phyloP scores from a whole-genome alignment of 2,888 invertebrate species.

The Drosophila kokeensis region DNA sequence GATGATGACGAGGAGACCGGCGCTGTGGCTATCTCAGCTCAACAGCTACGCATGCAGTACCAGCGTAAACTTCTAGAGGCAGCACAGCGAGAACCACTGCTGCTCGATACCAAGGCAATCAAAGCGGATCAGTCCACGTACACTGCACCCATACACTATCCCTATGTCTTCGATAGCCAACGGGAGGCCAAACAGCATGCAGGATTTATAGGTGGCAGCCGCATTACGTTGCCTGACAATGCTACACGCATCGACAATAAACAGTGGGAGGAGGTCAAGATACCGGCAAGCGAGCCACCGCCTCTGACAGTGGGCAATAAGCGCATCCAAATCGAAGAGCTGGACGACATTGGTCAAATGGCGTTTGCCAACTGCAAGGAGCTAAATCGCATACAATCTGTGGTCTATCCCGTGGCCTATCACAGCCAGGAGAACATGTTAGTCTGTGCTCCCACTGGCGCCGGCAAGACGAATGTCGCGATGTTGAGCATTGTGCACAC shows the following conservation, averaged over 20 bases:
- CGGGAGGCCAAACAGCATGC: conserved; percentile 87
- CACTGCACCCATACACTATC: conserved; percentile 88
- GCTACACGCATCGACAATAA: conserved; percentile 90
- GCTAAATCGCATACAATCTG: conserved; percentile 97
- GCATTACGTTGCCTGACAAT: conserved; percentile 92
- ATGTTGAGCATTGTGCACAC: conserved; percentile 96
- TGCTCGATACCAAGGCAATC: conserved; percentile 67
- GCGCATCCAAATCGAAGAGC: conserved; percentile 86
- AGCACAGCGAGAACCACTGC: conserved; percentile 81
- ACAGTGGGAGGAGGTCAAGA: conserved; percentile 93
- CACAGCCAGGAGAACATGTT: conserved; percentile 98
- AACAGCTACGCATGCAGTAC: conserved; percentile 82
- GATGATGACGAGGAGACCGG: conserved; percentile 46
- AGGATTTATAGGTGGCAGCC: conserved; percentile 92
- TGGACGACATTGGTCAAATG: conserved; percentile 92
- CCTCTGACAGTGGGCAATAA: conserved; percentile 88
- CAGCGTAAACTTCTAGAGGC: conserved; percentile 82
- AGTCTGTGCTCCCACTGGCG: conserved; percentile 99
- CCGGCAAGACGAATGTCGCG: conserved; percentile 99
- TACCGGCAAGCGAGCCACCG: conserved; percentile 89
- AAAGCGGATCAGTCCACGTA: conserved; percentile 73
- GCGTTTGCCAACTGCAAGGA: conserved; percentile 95
- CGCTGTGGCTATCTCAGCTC: conserved; percentile 83
- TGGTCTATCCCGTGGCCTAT: conserved; percentile 98
- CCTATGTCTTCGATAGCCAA: conserved; percentile 94